Evolutionary conservation across 2,888 invertebrate species (phyloP).

Genomic region (Andrena bicolor): DNA sequence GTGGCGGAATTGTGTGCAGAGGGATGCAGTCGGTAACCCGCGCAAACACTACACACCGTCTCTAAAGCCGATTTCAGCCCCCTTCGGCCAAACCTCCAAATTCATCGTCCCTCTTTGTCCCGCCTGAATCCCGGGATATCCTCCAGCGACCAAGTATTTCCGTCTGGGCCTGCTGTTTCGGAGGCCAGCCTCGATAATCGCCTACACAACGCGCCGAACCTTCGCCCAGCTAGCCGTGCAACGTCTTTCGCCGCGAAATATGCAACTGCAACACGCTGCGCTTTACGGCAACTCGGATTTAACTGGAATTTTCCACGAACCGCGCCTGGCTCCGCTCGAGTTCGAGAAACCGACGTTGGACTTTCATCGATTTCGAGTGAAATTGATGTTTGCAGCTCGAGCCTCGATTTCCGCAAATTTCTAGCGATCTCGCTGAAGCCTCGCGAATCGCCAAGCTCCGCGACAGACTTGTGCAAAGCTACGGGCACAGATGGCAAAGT

Average conservation of each 20-base stretch:
- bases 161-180: constrained; percentile 15
- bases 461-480: too few species aligned
- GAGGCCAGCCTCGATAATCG: constrained; percentile 27
- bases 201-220: constrained; percentile 12
- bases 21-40: constrained; percentile 68
- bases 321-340: background rate
- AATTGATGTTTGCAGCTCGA: too few species aligned
- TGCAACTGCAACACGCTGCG: background rate
- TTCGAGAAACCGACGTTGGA: background rate
- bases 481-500: too few species aligned
- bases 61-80: constrained; percentile 69
- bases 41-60: constrained; percentile 65
- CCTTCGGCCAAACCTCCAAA: constrained; percentile 57
- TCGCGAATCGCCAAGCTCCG: too few species aligned
- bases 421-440: too few species aligned
- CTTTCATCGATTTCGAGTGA: too few species aligned
- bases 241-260: constrained; percentile 1
- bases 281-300: background rate
- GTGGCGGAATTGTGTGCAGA: constrained; percentile 60
- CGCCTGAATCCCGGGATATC: constrained; percentile 1
- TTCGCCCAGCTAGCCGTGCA: constrained; percentile 2
- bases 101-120: constrained; percentile 31
- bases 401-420: too few species aligned
- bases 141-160: constrained; percentile 17
- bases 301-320: background rate